Evolutionary conservation across 2,888 invertebrate genomes (phyloP).

Genomic region (Nephrotoma guestfalica): DNA sequence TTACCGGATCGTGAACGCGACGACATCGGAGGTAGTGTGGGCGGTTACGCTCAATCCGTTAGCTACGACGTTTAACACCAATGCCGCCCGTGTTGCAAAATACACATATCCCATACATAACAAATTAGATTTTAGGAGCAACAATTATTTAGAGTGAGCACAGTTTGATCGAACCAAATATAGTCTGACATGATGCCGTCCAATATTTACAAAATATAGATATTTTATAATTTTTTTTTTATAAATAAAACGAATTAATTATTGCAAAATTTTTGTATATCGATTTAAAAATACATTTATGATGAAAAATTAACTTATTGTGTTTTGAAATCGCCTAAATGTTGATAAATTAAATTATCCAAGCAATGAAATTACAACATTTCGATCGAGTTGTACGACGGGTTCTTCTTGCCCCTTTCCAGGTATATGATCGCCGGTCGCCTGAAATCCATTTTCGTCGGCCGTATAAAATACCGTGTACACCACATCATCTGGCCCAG

Average conservation of each 20-base stretch:
- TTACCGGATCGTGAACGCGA: constrained; percentile 35
- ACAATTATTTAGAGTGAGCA: neutral
- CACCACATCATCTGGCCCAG: neutral
- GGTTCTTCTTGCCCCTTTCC: neutral
- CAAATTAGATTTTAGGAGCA: neutral
- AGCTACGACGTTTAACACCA: neutral
- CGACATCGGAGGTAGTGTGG: neutral
- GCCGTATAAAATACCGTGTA: neutral
- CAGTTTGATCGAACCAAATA: neutral
- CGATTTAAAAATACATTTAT: neutral
- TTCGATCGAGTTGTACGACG: neutral
- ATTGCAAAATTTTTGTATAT: neutral
- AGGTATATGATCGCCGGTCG: neutral
- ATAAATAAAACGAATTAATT: neutral
- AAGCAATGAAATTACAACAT: neutral
- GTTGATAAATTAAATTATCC: neutral
- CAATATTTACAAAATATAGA: neutral
- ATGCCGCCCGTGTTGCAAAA: neutral
- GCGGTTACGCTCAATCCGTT: neutral
- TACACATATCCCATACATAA: neutral
- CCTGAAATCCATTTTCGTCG: neutral
- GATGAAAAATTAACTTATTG: neutral
- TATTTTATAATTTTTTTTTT: neutral
- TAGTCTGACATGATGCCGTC: neutral
- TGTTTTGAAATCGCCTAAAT: neutral